phyloP scores from a whole-genome alignment of 2,113 vertebrate genomes.

The Bostrychus sinensis region DNA sequence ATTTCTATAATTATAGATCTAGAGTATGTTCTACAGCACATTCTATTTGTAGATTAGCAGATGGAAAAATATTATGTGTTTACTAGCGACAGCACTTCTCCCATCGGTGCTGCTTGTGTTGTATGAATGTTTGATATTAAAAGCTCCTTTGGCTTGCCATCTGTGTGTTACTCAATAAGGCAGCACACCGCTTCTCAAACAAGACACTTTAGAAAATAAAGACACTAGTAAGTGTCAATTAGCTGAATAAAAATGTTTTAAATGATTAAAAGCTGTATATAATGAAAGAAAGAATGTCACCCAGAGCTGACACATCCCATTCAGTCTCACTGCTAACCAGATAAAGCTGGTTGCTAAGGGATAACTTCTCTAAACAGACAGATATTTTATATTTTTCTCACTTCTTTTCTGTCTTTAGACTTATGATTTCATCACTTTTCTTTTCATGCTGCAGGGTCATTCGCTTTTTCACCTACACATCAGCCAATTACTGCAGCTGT shows the following conservation, averaged over 20 bases:
- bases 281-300: not conserved
- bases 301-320: not conserved
- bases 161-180: slow-evolving; percentile 13
- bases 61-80: slow-evolving; percentile 33
- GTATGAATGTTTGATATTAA: slow-evolving; percentile 25
- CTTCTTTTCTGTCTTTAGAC: not conserved
- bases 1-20: not conserved
- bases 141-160: slow-evolving; percentile 7
- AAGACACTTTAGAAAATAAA: slow-evolving; percentile 13
- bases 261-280: not conserved
- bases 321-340: not conserved
- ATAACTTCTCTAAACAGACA: not conserved
- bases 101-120: slow-evolving; percentile 1
- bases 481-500: slow-evolving; percentile 19
- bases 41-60: slow-evolving; percentile 24
- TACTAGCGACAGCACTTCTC: slow-evolving; percentile 34
- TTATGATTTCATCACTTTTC: not conserved
- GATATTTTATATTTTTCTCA: not conserved
- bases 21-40: slow-evolving; percentile 8
- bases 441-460: slow-evolving; percentile 4
- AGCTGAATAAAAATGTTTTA: not conserved
- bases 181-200: slow-evolving; percentile 1
- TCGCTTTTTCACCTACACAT: not conserved
- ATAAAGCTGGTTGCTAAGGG: not conserved
- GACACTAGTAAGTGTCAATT: not conserved